Base-by-base conservation (phyloP, 2,888 invertebrate species). In the Hydraecia micacea region DNA sequence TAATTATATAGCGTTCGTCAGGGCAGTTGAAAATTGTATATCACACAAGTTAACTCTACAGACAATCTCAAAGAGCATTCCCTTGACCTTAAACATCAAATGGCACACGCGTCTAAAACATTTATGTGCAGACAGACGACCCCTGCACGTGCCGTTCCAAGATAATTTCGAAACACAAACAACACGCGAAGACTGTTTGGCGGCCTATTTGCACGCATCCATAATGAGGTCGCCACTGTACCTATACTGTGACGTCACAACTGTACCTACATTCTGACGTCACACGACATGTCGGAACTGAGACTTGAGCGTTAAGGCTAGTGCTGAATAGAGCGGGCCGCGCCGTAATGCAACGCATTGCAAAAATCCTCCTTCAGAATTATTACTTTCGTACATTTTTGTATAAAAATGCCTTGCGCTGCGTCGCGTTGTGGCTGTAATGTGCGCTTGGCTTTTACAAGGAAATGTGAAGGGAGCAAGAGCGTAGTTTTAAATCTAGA, bases 191-290 rank as follows among this genome's bases (percentile, higher is more conserved):
- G 52, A 70, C 72, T 21, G 72, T 71, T 79, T 69, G 74, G 58
- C 80, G 76, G 79, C 73, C 77, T 86, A 75, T 84, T 84, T 83
- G 80, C 73, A 75, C 83, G 77, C 77, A 77, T 80, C 73, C 70
- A 74, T 87, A 86, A 86, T 83, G 86, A 87, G 87, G 87, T 76
- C 85, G 55, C 66, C 46, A 74, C 65, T 52, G 79, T 76, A 73
- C 70, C 46, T 74, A 62, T 55, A 32, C 46, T 60, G n/a, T 78
- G 66, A 76, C 67, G 79, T 82, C 81, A 73, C 13, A 13, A 69
- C 18, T 79, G 39, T 77, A 70, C 32, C 58, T 60, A 36, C n/a
- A 46, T 32, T 46, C 18, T 76, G 76, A 84, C 80, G 74, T 73
- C 72, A 74, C n/a, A 55, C 21, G 55, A 15, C n/a, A 65, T 66